Evolutionary conservation across 1,140 invertebrate species (phyloP).

Genomic region (Glossosoma conforme): DNA sequence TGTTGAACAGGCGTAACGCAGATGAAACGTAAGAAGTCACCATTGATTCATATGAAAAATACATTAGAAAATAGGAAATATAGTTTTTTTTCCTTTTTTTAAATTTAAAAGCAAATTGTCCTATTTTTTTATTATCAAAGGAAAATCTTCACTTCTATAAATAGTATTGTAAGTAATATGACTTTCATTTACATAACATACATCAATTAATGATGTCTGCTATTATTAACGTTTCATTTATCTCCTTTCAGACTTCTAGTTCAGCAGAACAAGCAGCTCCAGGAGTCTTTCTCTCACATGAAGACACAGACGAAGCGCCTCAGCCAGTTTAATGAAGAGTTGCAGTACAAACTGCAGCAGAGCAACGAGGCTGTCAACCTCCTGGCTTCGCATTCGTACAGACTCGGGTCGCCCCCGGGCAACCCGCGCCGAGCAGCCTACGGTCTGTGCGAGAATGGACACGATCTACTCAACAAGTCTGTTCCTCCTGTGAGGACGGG

Average conservation of each 20-base stretch:
- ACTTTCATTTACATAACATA: too few species aligned
- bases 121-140: too few species aligned
- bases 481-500: too few species aligned
- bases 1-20: too few species aligned
- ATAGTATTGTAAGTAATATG: too few species aligned
- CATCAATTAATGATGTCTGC: too few species aligned
- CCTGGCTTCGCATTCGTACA: conserved; percentile 12
- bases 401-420: conserved; percentile 6
- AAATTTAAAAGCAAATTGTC: too few species aligned
- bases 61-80: too few species aligned
- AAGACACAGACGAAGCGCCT: conserved; percentile 70
- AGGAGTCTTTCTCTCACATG: conserved; percentile 67
- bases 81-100: too few species aligned
- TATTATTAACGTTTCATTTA: conserved; percentile 15
- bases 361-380: conserved; percentile 60
- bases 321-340: conserved; percentile 78
- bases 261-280: conserved; percentile 62
- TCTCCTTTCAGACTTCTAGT: conserved; percentile 48
- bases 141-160: too few species aligned
- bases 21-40: conserved; percentile 15
- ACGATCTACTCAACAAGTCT: conserved; percentile 15
- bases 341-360: conserved; percentile 77
- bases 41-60: too few species aligned
- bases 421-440: conserved; percentile 3
- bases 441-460: conserved; percentile 5